A percentile compares a stretch with the other conserved stretches of the same genome.
Conservation (phyloP, 2,888 invertebrate species). For the Metalampra italica region DNA sequence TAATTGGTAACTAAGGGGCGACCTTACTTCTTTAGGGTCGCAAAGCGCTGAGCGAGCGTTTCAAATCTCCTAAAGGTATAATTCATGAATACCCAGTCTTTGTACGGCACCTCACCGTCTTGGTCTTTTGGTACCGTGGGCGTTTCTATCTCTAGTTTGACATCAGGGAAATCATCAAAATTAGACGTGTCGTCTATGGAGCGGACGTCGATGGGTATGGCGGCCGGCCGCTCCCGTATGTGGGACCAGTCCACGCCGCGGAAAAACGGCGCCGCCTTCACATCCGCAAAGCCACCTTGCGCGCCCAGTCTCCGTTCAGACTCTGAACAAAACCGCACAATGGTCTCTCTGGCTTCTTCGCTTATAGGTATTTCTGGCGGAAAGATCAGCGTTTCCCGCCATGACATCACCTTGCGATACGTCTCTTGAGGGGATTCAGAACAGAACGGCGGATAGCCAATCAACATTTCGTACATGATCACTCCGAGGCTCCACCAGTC, state of each 20-base stretch:
- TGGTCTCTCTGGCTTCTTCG: slow-evolving; percentile 97
- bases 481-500: slow-evolving; percentile 99
- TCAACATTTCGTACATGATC: slow-evolving; percentile 99
- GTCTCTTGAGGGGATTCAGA: slow-evolving; percentile 99
- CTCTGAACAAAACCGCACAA: slow-evolving; percentile 97
- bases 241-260: slow-evolving; percentile 99
- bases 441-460: slow-evolving; percentile 99
- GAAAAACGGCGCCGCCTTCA: slow-evolving; percentile 96
- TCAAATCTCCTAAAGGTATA: slow-evolving; percentile 99
- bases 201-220: slow-evolving; percentile 97
- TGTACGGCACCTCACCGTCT: slow-evolving; percentile 94
- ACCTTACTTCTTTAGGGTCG: slow-evolving; percentile 86
- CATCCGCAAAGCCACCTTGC: slow-evolving; percentile 94
- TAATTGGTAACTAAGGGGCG: not conserved
- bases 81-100: slow-evolving; percentile 99
- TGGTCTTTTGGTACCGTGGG: slow-evolving; percentile 86
- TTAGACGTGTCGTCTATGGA: slow-evolving; percentile 99
- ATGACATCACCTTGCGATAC: slow-evolving; percentile 97
- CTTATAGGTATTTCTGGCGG: slow-evolving; percentile 99
- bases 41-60: slow-evolving; percentile 94
- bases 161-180: slow-evolving; percentile 99
- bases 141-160: slow-evolving; percentile 97
- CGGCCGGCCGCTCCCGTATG: slow-evolving; percentile 98
- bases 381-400: slow-evolving; percentile 98
- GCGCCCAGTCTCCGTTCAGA: slow-evolving; percentile 92